Percentiles rank a stretch among this genome's conserved stretches.
Evolutionary conservation across 53 echinoderm and acorn worm species (phyloP).

Genomic region (Zoroaster sp.): DNA sequence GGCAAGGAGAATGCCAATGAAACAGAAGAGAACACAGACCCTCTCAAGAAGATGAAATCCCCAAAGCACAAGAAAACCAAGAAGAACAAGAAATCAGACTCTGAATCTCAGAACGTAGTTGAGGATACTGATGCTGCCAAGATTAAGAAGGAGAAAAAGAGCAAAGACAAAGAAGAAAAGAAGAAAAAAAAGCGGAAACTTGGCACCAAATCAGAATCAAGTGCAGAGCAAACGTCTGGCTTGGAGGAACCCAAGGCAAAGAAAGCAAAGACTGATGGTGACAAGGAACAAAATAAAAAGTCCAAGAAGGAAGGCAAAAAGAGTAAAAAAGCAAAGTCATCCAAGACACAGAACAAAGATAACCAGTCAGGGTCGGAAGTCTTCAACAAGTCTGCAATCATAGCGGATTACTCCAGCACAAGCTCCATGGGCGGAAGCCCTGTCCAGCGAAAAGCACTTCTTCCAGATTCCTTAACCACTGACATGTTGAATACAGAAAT

Average conservation of each 20-base stretch:
- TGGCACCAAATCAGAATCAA: conserved; percentile 20
- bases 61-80: conserved; percentile 60
- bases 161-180: conserved; percentile 64
- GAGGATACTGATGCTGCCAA: conserved; percentile 45
- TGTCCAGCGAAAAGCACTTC: background rate
- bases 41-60: conserved; percentile 40
- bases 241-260: conserved; percentile 56
- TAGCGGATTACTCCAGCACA: conserved; percentile 91
- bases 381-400: conserved; percentile 74
- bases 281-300: conserved; percentile 30
- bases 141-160: conserved; percentile 57
- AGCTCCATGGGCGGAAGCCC: conserved; percentile 74
- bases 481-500: conserved; percentile 41
- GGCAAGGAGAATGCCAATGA: conserved; percentile 39
- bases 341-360: conserved; percentile 29
- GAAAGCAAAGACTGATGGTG: conserved; percentile 40
- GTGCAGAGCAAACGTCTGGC: conserved; percentile 10
- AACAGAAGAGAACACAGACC: conserved; percentile 21
- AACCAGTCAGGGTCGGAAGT: background rate
- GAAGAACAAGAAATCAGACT: conserved; percentile 52
- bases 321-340: conserved; percentile 28
- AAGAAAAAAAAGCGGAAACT: conserved; percentile 55
- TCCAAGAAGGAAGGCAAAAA: conserved; percentile 44
- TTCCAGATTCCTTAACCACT: background rate
- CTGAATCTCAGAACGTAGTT: conserved; percentile 47